Conservation (phyloP, 2,888 invertebrate genomes). For the Halocaridina rubra region DNA sequence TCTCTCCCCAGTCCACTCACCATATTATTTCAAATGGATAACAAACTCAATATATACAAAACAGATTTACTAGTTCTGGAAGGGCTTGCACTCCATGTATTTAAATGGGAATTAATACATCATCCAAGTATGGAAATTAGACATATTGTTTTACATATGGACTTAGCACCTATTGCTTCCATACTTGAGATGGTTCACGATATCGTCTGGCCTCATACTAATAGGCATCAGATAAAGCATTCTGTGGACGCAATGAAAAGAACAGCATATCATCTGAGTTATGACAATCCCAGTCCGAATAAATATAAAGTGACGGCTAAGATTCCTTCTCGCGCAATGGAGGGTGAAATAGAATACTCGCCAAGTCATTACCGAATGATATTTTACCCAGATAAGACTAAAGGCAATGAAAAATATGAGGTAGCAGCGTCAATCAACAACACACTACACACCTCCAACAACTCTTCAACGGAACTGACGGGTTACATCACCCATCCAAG, state of each 20-base stretch:
- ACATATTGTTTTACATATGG: too few relatives aligned
- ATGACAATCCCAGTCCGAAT: not conserved
- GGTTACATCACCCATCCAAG: conserved; percentile 38
- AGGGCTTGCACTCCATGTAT: too few relatives aligned
- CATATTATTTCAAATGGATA: too few relatives aligned
- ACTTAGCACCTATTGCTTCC: too few relatives aligned
- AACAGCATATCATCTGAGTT: not conserved
- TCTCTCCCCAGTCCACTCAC: not conserved
- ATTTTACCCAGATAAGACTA: conserved; percentile 12
- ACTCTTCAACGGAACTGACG: not conserved
- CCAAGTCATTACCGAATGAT: not conserved
- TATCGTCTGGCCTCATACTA: too few relatives aligned
- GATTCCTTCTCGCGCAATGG: conserved; percentile 15
- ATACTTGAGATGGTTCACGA: too few relatives aligned
- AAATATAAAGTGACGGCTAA: not conserved
- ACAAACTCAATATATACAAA: too few relatives aligned
- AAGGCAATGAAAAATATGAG: conserved; percentile 18
- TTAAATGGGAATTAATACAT: too few relatives aligned
- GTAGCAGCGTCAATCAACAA: not conserved
- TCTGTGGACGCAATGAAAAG: too few relatives aligned
- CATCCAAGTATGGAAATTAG: too few relatives aligned
- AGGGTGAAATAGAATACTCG: conserved; percentile 11
- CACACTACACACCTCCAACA: not conserved
- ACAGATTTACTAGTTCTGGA: too few relatives aligned
- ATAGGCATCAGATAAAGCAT: too few relatives aligned